These are phyloP conservation scores for Physella acuta DNA, from an alignment of 1,140 invertebrate species.

Conservation along the genomic window DNA sequence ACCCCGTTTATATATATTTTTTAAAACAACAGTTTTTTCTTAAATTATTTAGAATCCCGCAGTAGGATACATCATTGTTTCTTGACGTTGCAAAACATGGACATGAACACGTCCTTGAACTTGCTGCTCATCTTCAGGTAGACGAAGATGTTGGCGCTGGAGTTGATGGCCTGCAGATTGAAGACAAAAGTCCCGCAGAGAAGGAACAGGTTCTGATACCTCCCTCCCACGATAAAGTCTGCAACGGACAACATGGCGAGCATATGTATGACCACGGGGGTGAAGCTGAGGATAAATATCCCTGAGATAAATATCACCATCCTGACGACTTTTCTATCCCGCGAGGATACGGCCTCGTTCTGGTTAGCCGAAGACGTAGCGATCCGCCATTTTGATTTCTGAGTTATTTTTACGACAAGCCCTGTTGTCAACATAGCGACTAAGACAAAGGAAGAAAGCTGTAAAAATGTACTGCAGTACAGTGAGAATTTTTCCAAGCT, in stretches of 20 bases:
- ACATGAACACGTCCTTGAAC: neutral
- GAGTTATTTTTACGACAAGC: conserved; percentile 6
- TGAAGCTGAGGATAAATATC: conserved; percentile 14
- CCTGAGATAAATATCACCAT: conserved; percentile 19
- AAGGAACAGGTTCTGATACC: conserved; percentile 21
- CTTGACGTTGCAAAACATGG: no score
- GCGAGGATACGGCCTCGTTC: neutral
- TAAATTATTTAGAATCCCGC: no score
- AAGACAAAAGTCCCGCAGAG: conserved; percentile 16
- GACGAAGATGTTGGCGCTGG: conserved; percentile 12
- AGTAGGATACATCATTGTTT: no score
- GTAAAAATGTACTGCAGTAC: conserved; percentile 17
- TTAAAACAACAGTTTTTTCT: no score
- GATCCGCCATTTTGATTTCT: conserved; percentile 23
- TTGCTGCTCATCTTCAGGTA: conserved; percentile 1
- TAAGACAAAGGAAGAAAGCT: conserved; percentile 3
- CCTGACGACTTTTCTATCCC: conserved; percentile 18
- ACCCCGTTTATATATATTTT: no score
- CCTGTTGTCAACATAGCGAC: conserved; percentile 18
- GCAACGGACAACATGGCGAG: conserved; percentile 1
- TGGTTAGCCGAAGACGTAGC: neutral
- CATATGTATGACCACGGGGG: conserved; percentile 13
- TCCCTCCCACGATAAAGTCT: conserved; percentile 16
- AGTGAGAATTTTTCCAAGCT: conserved; percentile 13
- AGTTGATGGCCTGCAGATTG: conserved; percentile 14